Evolutionary conservation across 2,797 vertebrate species (phyloP).

Genomic region (Gymnothorax reevesii): DNA sequence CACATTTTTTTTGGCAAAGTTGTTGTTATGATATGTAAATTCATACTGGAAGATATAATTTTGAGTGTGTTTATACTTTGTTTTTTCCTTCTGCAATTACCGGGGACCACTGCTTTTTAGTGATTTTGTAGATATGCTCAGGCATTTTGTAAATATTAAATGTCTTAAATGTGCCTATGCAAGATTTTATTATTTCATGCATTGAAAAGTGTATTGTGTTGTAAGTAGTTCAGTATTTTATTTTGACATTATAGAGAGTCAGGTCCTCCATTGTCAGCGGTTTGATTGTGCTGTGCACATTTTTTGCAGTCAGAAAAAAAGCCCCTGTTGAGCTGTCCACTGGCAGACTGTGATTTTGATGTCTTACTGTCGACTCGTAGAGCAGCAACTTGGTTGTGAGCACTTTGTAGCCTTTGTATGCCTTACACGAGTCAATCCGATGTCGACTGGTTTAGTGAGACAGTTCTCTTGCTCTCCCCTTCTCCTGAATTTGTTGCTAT

Average conservation of each 20-base stretch:
- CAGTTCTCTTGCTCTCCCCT: constrained; percentile 52
- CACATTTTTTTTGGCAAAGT: neutral
- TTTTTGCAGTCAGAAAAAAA: neutral
- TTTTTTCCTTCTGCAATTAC: neutral
- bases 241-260: neutral
- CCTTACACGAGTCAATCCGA: neutral
- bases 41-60: neutral
- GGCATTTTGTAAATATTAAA: neutral
- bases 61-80: neutral
- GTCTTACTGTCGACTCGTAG: neutral
- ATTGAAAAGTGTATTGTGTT: neutral
- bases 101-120: neutral
- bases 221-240: neutral
- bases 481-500: constrained; percentile 74
- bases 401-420: neutral
- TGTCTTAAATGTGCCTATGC: neutral
- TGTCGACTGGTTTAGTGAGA: constrained; percentile 65
- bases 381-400: neutral
- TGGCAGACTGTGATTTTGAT: neutral
- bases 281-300: neutral
- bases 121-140: neutral
- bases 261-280: neutral
- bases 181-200: no score
- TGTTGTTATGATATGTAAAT: neutral
- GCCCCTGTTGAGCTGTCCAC: neutral